phyloP scores from a whole-genome alignment of 2,113 vertebrate species.

The Todiramphus saurophagus region DNA sequence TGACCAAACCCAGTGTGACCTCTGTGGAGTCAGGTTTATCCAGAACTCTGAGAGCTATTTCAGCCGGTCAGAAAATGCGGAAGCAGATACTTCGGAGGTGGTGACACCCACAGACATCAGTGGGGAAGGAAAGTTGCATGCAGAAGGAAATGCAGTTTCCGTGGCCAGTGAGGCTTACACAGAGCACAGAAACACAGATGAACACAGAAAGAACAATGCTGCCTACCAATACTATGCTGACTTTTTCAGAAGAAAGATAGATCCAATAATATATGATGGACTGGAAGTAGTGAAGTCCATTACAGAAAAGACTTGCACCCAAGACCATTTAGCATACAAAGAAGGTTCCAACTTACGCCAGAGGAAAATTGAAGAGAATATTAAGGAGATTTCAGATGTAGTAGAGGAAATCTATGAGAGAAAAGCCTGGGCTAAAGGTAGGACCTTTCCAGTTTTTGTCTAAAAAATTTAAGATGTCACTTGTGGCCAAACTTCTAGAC shows the following conservation, averaged over 20 bases:
- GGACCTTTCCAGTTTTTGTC: background rate
- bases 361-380: constrained; percentile 74
- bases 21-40: constrained; percentile 79
- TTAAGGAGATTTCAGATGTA: constrained; percentile 64
- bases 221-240: constrained; percentile 68
- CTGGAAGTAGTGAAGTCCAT: constrained; percentile 60
- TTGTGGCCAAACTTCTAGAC: background rate
- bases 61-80: constrained; percentile 6
- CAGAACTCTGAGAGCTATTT: constrained; percentile 56
- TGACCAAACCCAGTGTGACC: constrained; percentile 80
- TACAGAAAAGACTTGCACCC: constrained; percentile 11
- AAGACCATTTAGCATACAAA: constrained; percentile 48
- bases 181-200: constrained; percentile 59
- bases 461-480: background rate
- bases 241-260: constrained; percentile 69
- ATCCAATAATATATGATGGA: constrained; percentile 60
- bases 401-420: constrained; percentile 74
- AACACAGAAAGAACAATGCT: constrained; percentile 62
- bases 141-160: background rate
- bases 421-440: constrained; percentile 80
- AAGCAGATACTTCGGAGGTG: constrained; percentile 13
- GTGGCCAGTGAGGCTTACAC: constrained; percentile 41
- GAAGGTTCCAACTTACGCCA: constrained; percentile 69
- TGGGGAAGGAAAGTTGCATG: constrained; percentile 8
- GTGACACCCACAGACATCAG: background rate